phyloP scores from a whole-genome alignment of 2,113 vertebrate species.

The Gulo gulo region DNA sequence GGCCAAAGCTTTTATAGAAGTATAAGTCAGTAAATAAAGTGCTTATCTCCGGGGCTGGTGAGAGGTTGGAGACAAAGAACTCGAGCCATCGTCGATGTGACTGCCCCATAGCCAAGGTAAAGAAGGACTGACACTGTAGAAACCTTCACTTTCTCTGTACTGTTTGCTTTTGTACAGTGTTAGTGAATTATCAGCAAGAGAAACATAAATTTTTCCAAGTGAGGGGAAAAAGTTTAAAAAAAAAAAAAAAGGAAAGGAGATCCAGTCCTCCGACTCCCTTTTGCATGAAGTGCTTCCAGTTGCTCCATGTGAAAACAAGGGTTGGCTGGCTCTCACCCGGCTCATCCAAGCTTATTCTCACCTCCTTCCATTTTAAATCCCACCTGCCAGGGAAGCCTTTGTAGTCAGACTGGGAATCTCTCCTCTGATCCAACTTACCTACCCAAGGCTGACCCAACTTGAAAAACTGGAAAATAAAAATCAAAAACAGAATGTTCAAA shows the following conservation, averaged over 20 bases:
- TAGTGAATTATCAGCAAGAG: not conserved
- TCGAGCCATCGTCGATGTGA: not conserved
- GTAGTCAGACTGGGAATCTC: not conserved
- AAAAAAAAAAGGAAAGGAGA: not conserved
- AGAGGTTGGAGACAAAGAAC: not conserved
- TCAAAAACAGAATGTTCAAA: conserved; percentile 61
- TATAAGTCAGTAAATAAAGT: not conserved
- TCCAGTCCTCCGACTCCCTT: not conserved
- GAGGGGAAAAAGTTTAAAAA: not conserved
- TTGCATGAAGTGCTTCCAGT: not conserved
- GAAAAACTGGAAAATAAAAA: conserved; percentile 73
- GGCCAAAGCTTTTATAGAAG: not conserved
- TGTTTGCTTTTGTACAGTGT: not conserved
- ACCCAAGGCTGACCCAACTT: conserved; percentile 42
- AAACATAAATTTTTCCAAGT: not conserved
- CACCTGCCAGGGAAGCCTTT: conserved; percentile 29
- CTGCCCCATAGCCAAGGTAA: not conserved
- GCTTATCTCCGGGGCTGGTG: not conserved
- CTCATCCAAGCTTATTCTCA: not conserved
- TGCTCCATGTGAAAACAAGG: not conserved
- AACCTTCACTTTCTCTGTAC: not conserved
- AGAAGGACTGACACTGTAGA: not conserved
- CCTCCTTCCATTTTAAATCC: conserved; percentile 44
- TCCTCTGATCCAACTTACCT: conserved; percentile 50
- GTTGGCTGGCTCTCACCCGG: not conserved